Percentiles rank a stretch among this genome's conserved stretches.
phyloP scores from a whole-genome alignment of 2,888 invertebrate species.

The Laothoe populi region DNA sequence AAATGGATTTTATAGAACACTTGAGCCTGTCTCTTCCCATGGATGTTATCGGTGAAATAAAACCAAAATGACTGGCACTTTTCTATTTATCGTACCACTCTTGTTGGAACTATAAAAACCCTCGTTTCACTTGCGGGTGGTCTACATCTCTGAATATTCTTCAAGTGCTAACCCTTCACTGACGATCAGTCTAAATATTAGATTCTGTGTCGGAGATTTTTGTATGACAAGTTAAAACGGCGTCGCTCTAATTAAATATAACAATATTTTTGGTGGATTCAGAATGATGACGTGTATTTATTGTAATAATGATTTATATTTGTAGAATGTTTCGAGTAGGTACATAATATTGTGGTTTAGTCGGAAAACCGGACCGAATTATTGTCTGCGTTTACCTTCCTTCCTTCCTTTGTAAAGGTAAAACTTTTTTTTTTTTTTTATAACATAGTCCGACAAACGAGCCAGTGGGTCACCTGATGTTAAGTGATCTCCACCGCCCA shows the following conservation, averaged over 20 bases:
- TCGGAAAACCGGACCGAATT: too few species aligned
- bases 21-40: conserved; percentile 32
- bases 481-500: too few species aligned
- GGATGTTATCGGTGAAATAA: conserved; percentile 41
- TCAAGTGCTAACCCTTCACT: conserved; percentile 24
- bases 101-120: conserved; percentile 35
- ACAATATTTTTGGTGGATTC: too few species aligned
- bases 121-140: conserved; percentile 38
- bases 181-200: conserved; percentile 31
- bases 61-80: conserved; percentile 41
- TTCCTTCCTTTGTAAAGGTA: too few species aligned
- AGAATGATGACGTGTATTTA: too few species aligned
- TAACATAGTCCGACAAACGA: too few species aligned
- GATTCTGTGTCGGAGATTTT: conserved; percentile 23
- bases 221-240: background rate
- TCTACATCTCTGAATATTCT: conserved; percentile 31
- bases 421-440: too few species aligned
- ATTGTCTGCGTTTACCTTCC: too few species aligned
- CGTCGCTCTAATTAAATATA: background rate
- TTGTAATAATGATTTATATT: too few species aligned
- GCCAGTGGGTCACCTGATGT: too few species aligned
- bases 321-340: too few species aligned
- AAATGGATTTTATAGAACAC: conserved; percentile 42
- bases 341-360: too few species aligned
- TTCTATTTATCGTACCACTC: conserved; percentile 47